Conservation (phyloP, 2,797 vertebrate species). For the Nasua narica region DNA sequence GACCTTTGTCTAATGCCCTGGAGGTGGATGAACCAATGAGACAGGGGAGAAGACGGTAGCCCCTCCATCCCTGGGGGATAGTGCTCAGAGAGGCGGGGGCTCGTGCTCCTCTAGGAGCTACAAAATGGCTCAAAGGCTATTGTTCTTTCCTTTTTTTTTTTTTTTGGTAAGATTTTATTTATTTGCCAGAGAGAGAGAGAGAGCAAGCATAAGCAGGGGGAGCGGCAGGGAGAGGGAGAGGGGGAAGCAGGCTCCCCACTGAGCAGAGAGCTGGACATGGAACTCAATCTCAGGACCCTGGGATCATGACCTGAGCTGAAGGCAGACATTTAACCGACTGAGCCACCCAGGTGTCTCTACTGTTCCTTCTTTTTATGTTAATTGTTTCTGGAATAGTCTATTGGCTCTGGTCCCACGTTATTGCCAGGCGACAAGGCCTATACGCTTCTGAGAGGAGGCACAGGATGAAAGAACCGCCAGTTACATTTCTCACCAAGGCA, state of each 20-base stretch:
- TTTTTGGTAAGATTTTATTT: too few relatives aligned
- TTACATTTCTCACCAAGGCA: background rate
- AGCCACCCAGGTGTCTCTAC: background rate
- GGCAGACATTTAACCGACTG: too few relatives aligned
- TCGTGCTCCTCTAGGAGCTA: background rate
- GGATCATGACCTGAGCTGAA: too few relatives aligned
- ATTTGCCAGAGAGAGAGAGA: too few relatives aligned
- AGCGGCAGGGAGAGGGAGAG: too few relatives aligned
- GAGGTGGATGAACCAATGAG: background rate
- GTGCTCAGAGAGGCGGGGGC: background rate
- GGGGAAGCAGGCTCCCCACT: too few relatives aligned
- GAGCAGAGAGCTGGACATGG: too few relatives aligned
- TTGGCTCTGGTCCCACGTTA: background rate
- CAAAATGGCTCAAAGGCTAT: background rate
- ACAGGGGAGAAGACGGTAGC: background rate
- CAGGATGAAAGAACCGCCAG: background rate
- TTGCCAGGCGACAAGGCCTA: background rate
- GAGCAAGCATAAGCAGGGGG: too few relatives aligned
- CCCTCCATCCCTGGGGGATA: rapidly evolving
- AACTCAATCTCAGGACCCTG: too few relatives aligned
- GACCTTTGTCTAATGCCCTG: background rate
- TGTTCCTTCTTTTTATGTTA: background rate
- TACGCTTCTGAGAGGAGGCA: background rate
- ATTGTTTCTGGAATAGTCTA: background rate
- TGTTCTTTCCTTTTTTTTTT: background rate